Percentiles rank a stretch among this genome's conserved stretches.
Conservation (phyloP, 2,888 invertebrate genomes). For the Caprella mutica region DNA sequence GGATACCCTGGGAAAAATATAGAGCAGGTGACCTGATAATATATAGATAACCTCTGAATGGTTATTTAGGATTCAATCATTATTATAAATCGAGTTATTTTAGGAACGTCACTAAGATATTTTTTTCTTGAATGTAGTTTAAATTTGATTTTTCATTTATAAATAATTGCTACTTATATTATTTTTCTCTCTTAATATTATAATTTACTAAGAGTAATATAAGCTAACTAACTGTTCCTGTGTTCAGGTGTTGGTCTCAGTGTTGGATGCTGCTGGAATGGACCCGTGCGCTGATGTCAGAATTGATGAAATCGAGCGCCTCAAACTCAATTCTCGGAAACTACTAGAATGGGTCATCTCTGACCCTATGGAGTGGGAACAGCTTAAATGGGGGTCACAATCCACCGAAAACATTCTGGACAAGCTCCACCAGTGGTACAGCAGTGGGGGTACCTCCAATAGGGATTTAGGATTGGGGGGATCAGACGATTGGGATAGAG, state of each 20-base stretch:
- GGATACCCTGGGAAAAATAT: conserved; percentile 29
- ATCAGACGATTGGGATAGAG: too few species aligned
- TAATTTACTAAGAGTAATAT: not conserved
- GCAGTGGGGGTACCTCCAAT: too few species aligned
- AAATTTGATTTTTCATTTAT: not conserved
- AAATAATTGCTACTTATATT: not conserved
- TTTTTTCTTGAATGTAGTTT: not conserved
- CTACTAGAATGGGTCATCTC: conserved; percentile 33
- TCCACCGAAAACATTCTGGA: conserved; percentile 31
- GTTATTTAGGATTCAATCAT: not conserved
- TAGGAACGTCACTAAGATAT: not conserved
- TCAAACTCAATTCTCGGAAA: conserved; percentile 32
- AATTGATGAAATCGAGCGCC: conserved; percentile 23
- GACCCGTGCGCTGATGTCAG: conserved; percentile 32
- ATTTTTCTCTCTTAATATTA: not conserved
- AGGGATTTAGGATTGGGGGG: too few species aligned
- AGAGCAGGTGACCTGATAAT: conserved; percentile 20
- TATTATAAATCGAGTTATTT: not conserved
- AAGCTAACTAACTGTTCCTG: not conserved
- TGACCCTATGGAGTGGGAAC: conserved; percentile 22
- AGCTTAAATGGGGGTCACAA: conserved; percentile 26
- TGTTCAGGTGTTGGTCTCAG: conserved; percentile 26
- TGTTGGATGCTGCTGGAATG: conserved; percentile 31
- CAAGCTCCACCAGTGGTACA: conserved; percentile 25
- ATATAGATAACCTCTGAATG: not conserved